Percentiles rank a stretch among this genome's conserved stretches.
These are phyloP conservation scores for Drosophila atripex DNA, from an alignment of 2,888 invertebrate species.

Conservation along the genomic window DNA sequence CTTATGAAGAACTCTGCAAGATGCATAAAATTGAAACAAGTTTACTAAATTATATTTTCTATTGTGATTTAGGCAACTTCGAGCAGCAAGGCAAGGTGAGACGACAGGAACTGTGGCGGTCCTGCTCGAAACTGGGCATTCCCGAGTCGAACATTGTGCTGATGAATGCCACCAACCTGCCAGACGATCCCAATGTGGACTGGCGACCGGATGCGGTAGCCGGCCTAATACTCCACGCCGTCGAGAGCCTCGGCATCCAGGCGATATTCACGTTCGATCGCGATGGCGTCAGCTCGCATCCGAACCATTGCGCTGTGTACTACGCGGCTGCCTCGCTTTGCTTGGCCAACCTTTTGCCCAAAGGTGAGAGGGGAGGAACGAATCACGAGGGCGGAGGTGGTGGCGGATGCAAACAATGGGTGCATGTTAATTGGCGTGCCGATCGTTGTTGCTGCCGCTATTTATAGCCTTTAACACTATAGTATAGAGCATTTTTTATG, in stretches of 20 bases:
- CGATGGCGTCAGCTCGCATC: conserved; percentile 95
- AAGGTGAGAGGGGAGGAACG: conserved; percentile 85
- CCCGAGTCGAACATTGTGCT: conserved; percentile 90
- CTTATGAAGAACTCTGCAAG: too few species aligned
- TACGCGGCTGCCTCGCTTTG: conserved; percentile 92
- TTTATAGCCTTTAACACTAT: conserved; percentile 37
- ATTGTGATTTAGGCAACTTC: conserved; percentile 85
- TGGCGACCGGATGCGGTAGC: conserved; percentile 90
- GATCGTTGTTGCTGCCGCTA: conserved; percentile 49
- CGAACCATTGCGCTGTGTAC: conserved; percentile 95
- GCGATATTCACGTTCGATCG: conserved; percentile 97
- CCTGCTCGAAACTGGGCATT: conserved; percentile 92
- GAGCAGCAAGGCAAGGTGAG: conserved; percentile 87
- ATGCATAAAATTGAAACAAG: too few species aligned
- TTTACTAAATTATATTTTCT: background rate
- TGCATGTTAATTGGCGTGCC: conserved; percentile 75
- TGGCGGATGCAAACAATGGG: conserved; percentile 49
- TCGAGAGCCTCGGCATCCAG: conserved; percentile 91
- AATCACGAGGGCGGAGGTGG: conserved; percentile 34
- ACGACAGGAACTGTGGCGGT: conserved; percentile 91
- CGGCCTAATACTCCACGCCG: conserved; percentile 87
- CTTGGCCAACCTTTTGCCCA: conserved; percentile 89
- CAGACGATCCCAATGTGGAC: conserved; percentile 89
- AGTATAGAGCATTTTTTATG: conserved; percentile 56
- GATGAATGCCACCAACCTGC: conserved; percentile 89